Conservation (phyloP, 2,113 vertebrate species). For the Semnornis frantzii region DNA sequence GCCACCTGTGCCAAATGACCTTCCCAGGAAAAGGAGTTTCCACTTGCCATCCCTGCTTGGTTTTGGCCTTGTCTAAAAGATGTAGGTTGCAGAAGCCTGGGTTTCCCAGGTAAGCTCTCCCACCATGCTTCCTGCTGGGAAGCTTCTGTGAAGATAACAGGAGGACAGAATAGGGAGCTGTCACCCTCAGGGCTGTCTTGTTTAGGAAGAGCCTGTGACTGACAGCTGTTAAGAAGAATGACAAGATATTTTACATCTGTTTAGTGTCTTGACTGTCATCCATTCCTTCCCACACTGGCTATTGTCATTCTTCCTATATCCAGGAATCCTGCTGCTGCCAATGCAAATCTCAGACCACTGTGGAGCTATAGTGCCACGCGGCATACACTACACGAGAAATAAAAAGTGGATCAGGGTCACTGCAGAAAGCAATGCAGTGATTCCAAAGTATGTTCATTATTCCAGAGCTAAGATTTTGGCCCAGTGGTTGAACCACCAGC, state of each 20-base stretch:
- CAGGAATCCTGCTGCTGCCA: constrained; percentile 66
- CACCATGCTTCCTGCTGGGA: constrained; percentile 71
- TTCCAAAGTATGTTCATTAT: constrained; percentile 68
- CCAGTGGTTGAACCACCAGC: background rate
- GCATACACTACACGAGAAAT: constrained; percentile 71
- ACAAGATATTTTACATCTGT: constrained; percentile 87
- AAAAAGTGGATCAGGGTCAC: constrained; percentile 62
- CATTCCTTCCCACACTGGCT: constrained; percentile 73
- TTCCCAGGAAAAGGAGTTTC: background rate
- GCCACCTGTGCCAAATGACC: constrained; percentile 19
- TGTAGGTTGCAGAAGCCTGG: background rate
- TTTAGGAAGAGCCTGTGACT: constrained; percentile 74
- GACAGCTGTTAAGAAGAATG: constrained; percentile 80
- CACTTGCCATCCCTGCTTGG: constrained; percentile 59
- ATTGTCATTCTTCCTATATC: constrained; percentile 81
- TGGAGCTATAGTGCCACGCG: constrained; percentile 57
- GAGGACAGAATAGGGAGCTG: constrained; percentile 35
- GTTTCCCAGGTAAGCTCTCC: constrained; percentile 71
- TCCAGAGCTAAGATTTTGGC: constrained; percentile 34
- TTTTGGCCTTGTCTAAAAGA: constrained; percentile 55
- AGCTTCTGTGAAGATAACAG: constrained; percentile 68
- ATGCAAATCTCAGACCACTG: constrained; percentile 74
- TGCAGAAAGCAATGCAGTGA: constrained; percentile 68
- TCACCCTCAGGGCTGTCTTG: constrained; percentile 69
- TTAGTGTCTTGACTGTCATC: constrained; percentile 76